Base-by-base conservation (phyloP, 1,140 invertebrate species). In the Augochlora pura region DNA sequence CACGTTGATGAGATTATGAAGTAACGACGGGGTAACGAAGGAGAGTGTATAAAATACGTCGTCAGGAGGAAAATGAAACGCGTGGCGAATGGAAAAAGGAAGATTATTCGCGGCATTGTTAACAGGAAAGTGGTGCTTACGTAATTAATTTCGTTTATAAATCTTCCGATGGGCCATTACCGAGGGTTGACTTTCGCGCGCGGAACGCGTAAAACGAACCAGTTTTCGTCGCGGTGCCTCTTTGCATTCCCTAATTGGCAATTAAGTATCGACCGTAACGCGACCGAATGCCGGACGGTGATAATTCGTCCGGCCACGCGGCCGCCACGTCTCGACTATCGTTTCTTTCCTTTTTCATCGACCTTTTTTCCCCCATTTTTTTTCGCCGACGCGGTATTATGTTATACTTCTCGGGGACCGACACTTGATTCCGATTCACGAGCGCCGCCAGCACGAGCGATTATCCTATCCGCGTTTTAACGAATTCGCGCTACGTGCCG, bases 231-330 rank as follows among this genome's bases (percentile, higher is more conserved):
- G 69, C 77, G 67, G 71, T 78, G 59, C 81, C 81, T 83, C 81
- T 82, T 85, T 77, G 81, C 78, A 63, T 81, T 70, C 83, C 72
- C 75, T 88, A 89, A 89, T 89, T 89, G 87, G 78, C 88, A 89
- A 89, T 89, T 88, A 88, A 84, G 77, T 85, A 82, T 81, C 74
- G 76, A 84, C 75, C 73, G 82, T 80, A 85, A 84, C 76, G 54
- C 77, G 75, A 84, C 63, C 77, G 74, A 86, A 82, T 77, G 66
- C 54, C 46, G 65, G 60, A 60, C 70, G 71, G 72, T 80, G 84
- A 74, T 79, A 87, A 87, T 87, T 83, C 83, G 80, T 85, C 77
- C 77, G 68, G 4, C 59, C 69, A 54, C 32, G 32, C 32, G 32
- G 32, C 32, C 32, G 63, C 25, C 64, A 38, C 66, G 38, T 18